Percentiles rank a stretch among this genome's conserved stretches.
phyloP scores from a whole-genome alignment of 2,888 invertebrate species.

The Tetheella fluctuosa region DNA sequence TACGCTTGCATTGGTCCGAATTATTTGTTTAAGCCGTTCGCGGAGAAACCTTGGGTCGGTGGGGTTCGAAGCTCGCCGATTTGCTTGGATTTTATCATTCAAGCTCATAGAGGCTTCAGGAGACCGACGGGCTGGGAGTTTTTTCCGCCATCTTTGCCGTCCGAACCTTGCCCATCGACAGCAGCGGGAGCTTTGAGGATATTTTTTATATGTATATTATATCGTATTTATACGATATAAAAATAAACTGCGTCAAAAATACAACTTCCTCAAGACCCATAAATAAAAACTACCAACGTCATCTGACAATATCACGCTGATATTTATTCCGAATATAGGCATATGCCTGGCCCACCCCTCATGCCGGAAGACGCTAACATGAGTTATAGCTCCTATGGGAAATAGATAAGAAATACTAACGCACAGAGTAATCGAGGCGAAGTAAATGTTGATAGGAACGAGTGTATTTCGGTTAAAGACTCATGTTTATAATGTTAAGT shows the following conservation, averaged over 20 bases:
- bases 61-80: too few relatives aligned
- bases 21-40: too few relatives aligned
- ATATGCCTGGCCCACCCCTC: constrained; percentile 30
- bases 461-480: background rate
- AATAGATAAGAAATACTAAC: constrained; percentile 20
- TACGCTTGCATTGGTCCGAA: too few relatives aligned
- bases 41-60: too few relatives aligned
- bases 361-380: constrained; percentile 30
- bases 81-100: too few relatives aligned
- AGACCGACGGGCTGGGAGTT: too few relatives aligned
- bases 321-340: constrained; percentile 23
- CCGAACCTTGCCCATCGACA: too few relatives aligned
- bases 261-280: constrained; percentile 13
- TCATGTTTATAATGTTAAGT: background rate
- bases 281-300: constrained; percentile 21
- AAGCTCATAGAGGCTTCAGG: too few relatives aligned
- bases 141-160: too few relatives aligned
- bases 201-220: too few relatives aligned
- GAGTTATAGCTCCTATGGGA: constrained; percentile 37
- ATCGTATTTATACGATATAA: too few relatives aligned
- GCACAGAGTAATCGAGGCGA: background rate
- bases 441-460: background rate
- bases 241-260: background rate
- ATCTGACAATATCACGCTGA: constrained; percentile 27
- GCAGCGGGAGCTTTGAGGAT: too few relatives aligned